Evolutionary conservation across 2,888 invertebrate genomes (phyloP).

Genomic region (Cheilosia vernalis): DNA sequence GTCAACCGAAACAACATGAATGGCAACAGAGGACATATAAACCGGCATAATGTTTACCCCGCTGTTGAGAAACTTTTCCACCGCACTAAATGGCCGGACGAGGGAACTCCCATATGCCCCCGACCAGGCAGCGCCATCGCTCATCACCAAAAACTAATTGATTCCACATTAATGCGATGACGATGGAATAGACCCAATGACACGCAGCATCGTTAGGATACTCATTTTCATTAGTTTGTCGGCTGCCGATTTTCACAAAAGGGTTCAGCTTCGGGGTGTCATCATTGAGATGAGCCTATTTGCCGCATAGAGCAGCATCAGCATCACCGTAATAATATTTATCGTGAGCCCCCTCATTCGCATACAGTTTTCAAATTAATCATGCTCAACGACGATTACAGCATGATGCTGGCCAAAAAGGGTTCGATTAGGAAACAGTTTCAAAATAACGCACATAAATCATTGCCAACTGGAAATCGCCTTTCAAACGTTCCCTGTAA

Average conservation of each 20-base stretch:
- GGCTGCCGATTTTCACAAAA: not conserved
- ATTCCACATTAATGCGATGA: conserved; percentile 42
- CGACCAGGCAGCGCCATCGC: conserved; percentile 7
- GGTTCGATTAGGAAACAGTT: conserved; percentile 14
- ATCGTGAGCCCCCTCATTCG: not conserved
- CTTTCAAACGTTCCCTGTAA: not conserved
- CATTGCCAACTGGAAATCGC: not conserved
- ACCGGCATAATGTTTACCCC: conserved; percentile 10
- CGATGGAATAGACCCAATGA: not conserved
- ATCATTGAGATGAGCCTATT: conserved; percentile 29
- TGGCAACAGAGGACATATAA: conserved; percentile 24
- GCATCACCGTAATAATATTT: conserved; percentile 25
- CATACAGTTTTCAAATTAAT: conserved; percentile 40
- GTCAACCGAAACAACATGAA: conserved; percentile 25
- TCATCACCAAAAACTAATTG: conserved; percentile 47
- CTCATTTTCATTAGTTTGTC: conserved; percentile 33
- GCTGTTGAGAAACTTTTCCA: conserved; percentile 10
- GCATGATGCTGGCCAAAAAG: not conserved
- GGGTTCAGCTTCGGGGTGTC: conserved; percentile 19
- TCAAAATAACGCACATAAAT: not conserved
- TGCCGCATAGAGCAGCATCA: not conserved
- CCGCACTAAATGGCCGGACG: not conserved
- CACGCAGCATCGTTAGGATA: conserved; percentile 14
- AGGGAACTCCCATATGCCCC: not conserved
- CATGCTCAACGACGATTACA: conserved; percentile 16